Conservation (phyloP, 2,113 vertebrate species). For the Sorex araneus region DNA sequence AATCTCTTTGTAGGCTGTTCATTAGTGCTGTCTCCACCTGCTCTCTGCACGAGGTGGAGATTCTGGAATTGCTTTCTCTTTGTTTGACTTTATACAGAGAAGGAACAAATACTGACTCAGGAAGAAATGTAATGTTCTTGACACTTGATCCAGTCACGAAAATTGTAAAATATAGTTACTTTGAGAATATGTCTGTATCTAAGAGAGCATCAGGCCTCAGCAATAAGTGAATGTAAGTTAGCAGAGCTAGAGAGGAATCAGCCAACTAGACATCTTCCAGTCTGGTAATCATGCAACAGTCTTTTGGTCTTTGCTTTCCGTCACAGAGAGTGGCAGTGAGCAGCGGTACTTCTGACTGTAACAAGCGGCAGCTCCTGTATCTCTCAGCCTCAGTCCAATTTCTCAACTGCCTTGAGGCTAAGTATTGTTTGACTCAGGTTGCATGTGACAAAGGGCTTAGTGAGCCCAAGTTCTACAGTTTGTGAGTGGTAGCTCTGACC, state of each 20-base stretch:
- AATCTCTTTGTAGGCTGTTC: not conserved
- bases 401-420: not conserved
- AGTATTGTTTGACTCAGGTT: not conserved
- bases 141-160: constrained; percentile 12
- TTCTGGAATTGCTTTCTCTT: not conserved
- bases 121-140: not conserved
- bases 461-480: not conserved
- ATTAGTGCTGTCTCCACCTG: not conserved
- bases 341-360: not conserved
- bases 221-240: constrained; percentile 48
- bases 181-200: constrained; percentile 45
- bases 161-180: constrained; percentile 33
- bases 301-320: not conserved
- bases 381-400: not conserved
- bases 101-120: not conserved
- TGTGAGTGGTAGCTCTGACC: not conserved
- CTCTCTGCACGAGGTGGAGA: not conserved
- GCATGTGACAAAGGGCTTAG: not conserved
- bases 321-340: not conserved
- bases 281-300: not conserved
- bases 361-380: rapidly evolving
- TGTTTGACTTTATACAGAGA: not conserved
- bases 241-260: not conserved
- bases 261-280: not conserved
- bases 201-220: not conserved